Base-by-base conservation (phyloP, 2,888 invertebrate genomes). In the Chymomyza procnemis region DNA sequence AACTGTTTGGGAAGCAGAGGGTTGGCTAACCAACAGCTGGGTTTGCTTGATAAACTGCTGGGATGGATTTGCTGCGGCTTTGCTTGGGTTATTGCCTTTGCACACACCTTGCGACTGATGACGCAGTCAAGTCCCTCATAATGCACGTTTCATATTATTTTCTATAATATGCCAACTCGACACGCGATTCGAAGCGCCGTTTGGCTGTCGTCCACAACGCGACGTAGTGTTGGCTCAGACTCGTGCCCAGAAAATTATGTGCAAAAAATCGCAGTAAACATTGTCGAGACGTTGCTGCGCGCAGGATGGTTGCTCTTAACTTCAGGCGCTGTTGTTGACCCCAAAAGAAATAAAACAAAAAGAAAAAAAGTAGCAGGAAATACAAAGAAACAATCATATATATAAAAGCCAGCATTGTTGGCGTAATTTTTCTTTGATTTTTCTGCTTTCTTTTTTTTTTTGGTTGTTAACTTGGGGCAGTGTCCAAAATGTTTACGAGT, bases 401-500 rank as follows among this genome's bases (percentile, higher is more conserved):
- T 12, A 16, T 14, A 16, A 62, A 72, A 30, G 30, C 48, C 62
- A 61, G 66, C 60, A 47, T 21, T 62, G 62, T 65, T 69, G 47
- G 66, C 64, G 68, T 83, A 80, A 80, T 85, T 85, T 80, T 59
- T 67, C 34, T 41, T 41, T 41, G 34, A 12, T 41, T 41, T 41
- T 30, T n/a, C n/a, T n/a, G n/a, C n/a, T n/a, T n/a, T n/a, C n/a
- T n/a, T 64, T 60, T 66, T 66, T 30, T 26, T 56, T 56, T n/a
- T 2, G 6, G 22, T 30, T 57, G 26, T 18, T 34, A 16, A 46
- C 19, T 59, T 18, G 47, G 47, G 16, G 57, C 52, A 30, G 21
- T 26, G 16, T 57, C 66, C 71, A 83, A 74, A 59, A 88, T 88
- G 88, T 88, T 86, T 64, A 86, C 86, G 55, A 89, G 88, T 74